Evolutionary conservation across 2,113 vertebrate species (phyloP).

Genomic region (Tauraco erythrolophus): DNA sequence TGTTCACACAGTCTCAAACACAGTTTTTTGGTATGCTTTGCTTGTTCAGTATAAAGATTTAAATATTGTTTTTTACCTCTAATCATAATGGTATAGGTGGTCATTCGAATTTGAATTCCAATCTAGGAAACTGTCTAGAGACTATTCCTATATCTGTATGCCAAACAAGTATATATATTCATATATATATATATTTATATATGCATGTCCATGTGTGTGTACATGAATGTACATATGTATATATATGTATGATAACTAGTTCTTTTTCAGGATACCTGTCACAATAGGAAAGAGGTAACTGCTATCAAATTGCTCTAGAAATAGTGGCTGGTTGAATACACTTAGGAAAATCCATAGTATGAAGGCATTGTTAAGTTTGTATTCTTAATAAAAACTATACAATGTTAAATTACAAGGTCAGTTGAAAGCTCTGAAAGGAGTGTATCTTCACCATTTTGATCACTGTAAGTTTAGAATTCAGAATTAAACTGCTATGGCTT

Average conservation of each 20-base stretch:
- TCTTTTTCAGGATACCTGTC: not conserved
- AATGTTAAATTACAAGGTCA: not conserved
- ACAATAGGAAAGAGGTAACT: not conserved
- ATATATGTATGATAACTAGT: too few species aligned
- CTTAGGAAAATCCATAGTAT: not conserved
- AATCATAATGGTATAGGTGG: rapidly evolving
- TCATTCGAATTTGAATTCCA: not conserved
- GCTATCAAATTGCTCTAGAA: not conserved
- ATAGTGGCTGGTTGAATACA: not conserved
- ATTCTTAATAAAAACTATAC: not conserved
- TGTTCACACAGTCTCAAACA: not conserved
- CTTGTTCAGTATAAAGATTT: not conserved
- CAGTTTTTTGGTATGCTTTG: not conserved
- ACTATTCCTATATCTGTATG: not conserved
- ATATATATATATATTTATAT: not conserved
- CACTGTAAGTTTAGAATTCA: not conserved
- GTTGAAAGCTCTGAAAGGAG: not conserved
- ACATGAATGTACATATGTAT: not conserved
- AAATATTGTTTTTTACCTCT: not conserved
- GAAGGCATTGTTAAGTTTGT: not conserved
- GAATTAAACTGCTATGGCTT: not conserved
- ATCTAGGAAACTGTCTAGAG: not conserved
- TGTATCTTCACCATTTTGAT: conserved; percentile 1
- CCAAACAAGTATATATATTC: not conserved
- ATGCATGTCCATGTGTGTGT: not conserved